These are phyloP conservation scores for Tor tambroides DNA, from an alignment of 2,113 vertebrate species.

Conservation along the genomic window DNA sequence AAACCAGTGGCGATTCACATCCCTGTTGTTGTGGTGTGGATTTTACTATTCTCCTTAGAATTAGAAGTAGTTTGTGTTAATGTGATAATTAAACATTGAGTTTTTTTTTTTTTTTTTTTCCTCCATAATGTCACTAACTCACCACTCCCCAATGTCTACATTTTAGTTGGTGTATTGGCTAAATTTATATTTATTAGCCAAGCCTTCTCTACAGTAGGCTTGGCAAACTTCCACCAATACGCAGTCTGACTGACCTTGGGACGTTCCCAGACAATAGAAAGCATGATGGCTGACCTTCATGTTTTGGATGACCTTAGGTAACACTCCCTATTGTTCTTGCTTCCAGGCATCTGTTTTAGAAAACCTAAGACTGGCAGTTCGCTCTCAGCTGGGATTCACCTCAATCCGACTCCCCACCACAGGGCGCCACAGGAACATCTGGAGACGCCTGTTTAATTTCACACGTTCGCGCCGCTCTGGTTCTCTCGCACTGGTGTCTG, in stretches of 20 bases:
- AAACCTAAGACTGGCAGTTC: slow-evolving; percentile 91
- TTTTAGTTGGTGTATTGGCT: neutral
- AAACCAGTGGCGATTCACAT: too few relatives aligned
- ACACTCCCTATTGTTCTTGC: neutral
- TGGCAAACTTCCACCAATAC: neutral
- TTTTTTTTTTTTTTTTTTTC: too few relatives aligned
- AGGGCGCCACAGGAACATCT: slow-evolving; percentile 88
- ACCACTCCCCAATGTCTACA: neutral
- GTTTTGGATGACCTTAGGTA: neutral
- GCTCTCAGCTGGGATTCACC: slow-evolving; percentile 96
- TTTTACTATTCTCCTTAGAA: too few relatives aligned
- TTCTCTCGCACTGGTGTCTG: slow-evolving; percentile 88
- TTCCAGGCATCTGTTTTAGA: slow-evolving; percentile 92
- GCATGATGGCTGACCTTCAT: neutral
- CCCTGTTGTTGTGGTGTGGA: too few relatives aligned
- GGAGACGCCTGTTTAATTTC: slow-evolving; percentile 93
- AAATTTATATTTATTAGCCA: neutral
- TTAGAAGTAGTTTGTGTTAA: too few relatives aligned
- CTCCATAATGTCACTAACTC: neutral
- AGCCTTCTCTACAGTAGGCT: neutral
- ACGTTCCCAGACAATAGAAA: neutral
- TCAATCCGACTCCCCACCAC: slow-evolving; percentile 91
- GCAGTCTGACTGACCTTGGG: neutral
- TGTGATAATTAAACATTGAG: too few relatives aligned
- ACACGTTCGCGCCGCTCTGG: slow-evolving; percentile 89